Conservation (phyloP, 2,797 vertebrate species). For the Phoebastria nigripes region DNA sequence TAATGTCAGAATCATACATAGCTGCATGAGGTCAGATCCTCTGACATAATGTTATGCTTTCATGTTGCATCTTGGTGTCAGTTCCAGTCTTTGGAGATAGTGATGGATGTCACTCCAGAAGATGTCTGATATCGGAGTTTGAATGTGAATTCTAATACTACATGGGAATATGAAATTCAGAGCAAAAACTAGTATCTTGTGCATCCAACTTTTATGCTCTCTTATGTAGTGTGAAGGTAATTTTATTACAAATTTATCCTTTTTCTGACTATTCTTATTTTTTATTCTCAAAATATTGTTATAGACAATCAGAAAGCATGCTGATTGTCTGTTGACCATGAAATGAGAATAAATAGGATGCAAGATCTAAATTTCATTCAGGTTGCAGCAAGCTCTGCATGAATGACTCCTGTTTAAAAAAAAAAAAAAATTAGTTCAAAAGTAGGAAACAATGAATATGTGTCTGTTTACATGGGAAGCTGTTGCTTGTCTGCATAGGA, state of each 20-base stretch:
- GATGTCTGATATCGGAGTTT: not conserved
- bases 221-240: not conserved
- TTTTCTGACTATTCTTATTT: not conserved
- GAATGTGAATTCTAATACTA: not conserved
- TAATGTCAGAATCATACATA: not conserved
- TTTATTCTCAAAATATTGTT: not conserved
- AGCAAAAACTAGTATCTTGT: not conserved
- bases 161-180: not conserved
- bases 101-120: not conserved
- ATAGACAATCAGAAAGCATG: not conserved
- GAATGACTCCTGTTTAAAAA: not conserved
- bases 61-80: not conserved
- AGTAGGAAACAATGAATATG: not conserved
- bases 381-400: not conserved
- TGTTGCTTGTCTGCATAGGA: not conserved
- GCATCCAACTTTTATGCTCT: fast-evolving
- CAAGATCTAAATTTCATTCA: not conserved
- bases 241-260: not conserved
- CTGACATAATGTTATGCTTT: fast-evolving
- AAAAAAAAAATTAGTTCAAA: not conserved
- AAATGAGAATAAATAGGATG: not conserved
- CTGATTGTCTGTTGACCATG: not conserved
- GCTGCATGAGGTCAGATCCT: not conserved
- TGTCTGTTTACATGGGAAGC: not conserved
- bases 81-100: not conserved